Conservation (phyloP, 2,797 vertebrate genomes). For the Heterohyrax brucei region DNA sequence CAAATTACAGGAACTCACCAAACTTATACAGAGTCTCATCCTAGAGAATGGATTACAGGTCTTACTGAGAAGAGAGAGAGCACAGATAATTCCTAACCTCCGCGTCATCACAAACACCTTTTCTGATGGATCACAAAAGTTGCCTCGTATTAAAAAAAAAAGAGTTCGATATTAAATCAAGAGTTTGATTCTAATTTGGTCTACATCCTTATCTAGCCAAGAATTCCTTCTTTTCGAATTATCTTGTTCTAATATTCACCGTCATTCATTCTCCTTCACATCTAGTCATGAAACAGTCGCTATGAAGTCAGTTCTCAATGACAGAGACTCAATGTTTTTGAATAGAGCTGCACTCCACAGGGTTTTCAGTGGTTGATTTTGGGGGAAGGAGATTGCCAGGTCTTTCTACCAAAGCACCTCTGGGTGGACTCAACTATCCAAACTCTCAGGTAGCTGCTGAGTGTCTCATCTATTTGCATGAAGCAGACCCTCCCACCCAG, state of each 20-base stretch:
- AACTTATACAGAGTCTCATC: background rate
- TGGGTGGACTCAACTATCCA: no score
- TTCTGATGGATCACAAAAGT: background rate
- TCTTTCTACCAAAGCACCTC: no score
- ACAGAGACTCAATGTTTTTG: no score
- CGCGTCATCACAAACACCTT: background rate
- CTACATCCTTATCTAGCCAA: background rate
- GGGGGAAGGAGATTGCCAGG: no score
- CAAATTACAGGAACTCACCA: background rate
- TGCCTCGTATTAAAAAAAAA: background rate
- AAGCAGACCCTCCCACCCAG: no score
- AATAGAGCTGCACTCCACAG: no score
- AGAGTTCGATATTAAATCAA: background rate
- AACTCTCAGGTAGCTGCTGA: no score
- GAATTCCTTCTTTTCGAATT: background rate
- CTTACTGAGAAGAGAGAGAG: background rate
- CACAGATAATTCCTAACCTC: background rate
- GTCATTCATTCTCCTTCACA: background rate
- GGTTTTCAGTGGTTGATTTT: no score
- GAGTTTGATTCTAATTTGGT: background rate
- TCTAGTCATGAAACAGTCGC: background rate
- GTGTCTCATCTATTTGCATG: no score
- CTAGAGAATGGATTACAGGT: background rate
- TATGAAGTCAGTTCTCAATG: no score
- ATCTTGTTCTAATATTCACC: background rate